phyloP scores from a whole-genome alignment of 2,113 vertebrate species.

The Gorsachius goisagi region DNA sequence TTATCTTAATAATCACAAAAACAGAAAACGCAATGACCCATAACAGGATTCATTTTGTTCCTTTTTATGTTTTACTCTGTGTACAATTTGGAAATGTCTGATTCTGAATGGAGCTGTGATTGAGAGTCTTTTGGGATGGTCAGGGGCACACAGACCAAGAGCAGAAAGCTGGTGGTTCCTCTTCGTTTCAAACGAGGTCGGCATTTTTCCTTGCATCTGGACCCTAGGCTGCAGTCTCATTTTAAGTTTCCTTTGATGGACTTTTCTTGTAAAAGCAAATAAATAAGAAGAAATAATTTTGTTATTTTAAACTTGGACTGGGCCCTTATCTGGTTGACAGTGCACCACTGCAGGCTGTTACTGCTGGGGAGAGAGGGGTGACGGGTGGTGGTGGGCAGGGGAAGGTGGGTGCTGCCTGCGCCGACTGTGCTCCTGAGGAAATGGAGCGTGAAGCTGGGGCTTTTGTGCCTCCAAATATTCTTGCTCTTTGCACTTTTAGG shows the following conservation, averaged over 20 bases:
- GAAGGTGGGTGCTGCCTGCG: accelerated
- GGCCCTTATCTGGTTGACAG: no score
- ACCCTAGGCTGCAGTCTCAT: not conserved
- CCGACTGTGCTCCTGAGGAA: not conserved
- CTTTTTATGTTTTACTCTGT: not conserved
- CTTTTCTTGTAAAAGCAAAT: not conserved
- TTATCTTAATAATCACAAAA: slow-evolving; percentile 4
- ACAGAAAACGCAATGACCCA: not conserved
- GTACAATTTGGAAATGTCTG: not conserved
- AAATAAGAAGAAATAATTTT: not conserved
- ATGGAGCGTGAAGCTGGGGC: not conserved
- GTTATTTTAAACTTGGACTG: not conserved
- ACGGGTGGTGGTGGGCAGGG: not conserved
- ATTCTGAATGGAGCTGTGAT: not conserved
- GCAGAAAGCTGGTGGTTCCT: not conserved
- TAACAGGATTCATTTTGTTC: not conserved
- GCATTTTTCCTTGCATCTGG: not conserved
- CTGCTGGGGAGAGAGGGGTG: not conserved
- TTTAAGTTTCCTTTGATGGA: not conserved
- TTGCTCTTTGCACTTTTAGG: not conserved
- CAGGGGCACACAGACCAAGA: not conserved
- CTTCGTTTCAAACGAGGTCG: not conserved
- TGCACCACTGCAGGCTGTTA: not conserved
- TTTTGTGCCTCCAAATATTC: not conserved
- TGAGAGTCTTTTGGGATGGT: not conserved